Evolutionary conservation across 2,888 invertebrate species (phyloP).

Genomic region (Andricus quercusramuli): DNA sequence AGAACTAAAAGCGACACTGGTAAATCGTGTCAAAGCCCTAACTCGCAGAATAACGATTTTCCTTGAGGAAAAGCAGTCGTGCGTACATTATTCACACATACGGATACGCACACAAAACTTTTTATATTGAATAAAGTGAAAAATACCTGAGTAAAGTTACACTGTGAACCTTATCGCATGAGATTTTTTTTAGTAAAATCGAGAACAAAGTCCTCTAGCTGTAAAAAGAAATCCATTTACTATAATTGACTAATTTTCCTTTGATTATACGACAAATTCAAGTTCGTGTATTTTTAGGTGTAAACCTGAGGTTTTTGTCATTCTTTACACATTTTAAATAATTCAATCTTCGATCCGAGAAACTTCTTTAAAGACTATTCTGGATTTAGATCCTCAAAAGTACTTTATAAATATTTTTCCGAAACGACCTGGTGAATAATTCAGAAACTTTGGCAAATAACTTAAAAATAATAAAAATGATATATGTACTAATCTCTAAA

Average conservation of each 20-base stretch:
- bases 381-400: background rate
- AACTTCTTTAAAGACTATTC: background rate
- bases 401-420: too few species aligned
- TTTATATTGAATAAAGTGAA: slow-evolving; percentile 3
- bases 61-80: slow-evolving; percentile 17
- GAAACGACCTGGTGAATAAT: too few species aligned
- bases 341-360: background rate
- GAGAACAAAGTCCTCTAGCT: background rate
- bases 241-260: too few species aligned
- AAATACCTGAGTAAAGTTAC: background rate
- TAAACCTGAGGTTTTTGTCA: background rate
- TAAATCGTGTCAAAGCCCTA: slow-evolving; percentile 24
- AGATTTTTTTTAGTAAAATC: background rate
- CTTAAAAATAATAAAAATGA: background rate
- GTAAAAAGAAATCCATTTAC: too few species aligned
- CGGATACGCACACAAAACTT: background rate
- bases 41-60: slow-evolving; percentile 29
- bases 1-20: slow-evolving; percentile 12
- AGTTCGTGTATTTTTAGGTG: too few species aligned
- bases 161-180: background rate
- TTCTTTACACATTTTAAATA: background rate
- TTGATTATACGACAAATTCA: too few species aligned
- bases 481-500: background rate
- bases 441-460: too few species aligned
- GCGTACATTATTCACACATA: slow-evolving; percentile 13